Percentiles rank a stretch among this genome's conserved stretches.
These are phyloP conservation scores for Gari tellinella DNA, from an alignment of 2,888 invertebrate genomes.

Conservation along the genomic window DNA sequence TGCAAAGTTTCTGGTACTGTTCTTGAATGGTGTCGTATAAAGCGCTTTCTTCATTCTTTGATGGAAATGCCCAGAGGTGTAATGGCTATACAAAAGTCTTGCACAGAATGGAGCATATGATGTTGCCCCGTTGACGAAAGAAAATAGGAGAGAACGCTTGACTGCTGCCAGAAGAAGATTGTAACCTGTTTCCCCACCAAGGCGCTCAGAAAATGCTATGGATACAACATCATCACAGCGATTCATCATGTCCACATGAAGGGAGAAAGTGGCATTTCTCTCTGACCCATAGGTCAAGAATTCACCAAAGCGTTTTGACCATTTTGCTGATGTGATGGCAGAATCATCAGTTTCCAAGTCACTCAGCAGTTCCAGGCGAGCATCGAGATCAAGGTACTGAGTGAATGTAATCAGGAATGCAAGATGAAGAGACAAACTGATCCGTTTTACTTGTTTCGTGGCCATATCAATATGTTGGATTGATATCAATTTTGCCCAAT, in stretches of 20 bases:
- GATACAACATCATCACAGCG: constrained; percentile 57
- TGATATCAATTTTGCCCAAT: constrained; percentile 36
- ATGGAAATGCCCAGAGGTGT: constrained; percentile 42
- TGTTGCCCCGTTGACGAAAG: constrained; percentile 54
- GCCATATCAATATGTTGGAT: constrained; percentile 42
- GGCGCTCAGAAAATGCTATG: constrained; percentile 42
- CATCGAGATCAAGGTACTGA: not conserved
- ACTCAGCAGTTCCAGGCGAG: not conserved
- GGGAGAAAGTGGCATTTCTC: constrained; percentile 44
- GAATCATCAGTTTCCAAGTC: constrained; percentile 12
- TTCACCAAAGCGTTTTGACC: constrained; percentile 11
- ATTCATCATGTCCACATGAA: constrained; percentile 45
- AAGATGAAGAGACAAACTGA: constrained; percentile 20
- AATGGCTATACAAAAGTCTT: constrained; percentile 35
- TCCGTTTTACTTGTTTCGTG: constrained; percentile 16
- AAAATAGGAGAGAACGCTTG: constrained; percentile 47
- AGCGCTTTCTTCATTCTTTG: constrained; percentile 37
- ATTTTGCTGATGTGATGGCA: constrained; percentile 1
- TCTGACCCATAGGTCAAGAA: constrained; percentile 17
- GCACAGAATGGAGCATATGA: constrained; percentile 56
- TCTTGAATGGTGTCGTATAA: constrained; percentile 45
- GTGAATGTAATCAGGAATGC: constrained; percentile 25
- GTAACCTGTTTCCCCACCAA: constrained; percentile 49
- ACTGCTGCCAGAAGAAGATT: constrained; percentile 42
- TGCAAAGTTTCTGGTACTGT: constrained; percentile 40